Evolutionary conservation across 2,797 vertebrate species (phyloP), one percentile per base, ranked within the genome.

Genomic region (Garrulus glandarius): DNA sequence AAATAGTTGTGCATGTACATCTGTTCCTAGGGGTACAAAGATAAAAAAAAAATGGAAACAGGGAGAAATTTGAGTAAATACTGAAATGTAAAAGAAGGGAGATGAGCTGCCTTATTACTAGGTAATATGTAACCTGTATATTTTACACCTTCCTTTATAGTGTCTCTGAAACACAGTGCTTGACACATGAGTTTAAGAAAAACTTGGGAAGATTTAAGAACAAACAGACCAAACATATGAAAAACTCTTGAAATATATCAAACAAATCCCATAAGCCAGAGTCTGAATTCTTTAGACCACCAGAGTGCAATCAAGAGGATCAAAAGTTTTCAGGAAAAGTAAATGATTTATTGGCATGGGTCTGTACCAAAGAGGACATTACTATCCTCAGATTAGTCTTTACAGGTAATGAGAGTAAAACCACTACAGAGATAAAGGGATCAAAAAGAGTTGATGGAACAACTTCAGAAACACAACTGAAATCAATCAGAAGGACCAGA

Each of bases 361-460:
- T 89, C 78, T 92, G 59, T 87, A 84, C 44, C 46, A 50, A 68
- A 96, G 65, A 92, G 56, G 70, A 95, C 1, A 2, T 39, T 56
- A 32, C 53, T 84, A 65, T 76, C 29, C 75, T 92, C 59, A 87
- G 49, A 80, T 94, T 96, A 86, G 50, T 68, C 77, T 95, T 92
- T 90, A 71, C 39, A 94, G 53, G 74, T 91, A 92, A 96, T 60
- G 50, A 95, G 68, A 90, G 34, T 79, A 92, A 91, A 95, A 93
- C 50, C 67, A 67, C 82, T 52, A 46, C 47, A 93, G 79, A 91
- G 71, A 82, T 94, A 82, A 93, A 91, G 26, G 55, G 92, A 92
- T 96, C 37, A 92, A 87, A 96, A 92, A 87, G 64, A 83, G 41
- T 44, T 94, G 75, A 95, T 93, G 63, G 89, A 96, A 93, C 39